phyloP scores from a whole-genome alignment of 2,888 invertebrate species.

The Ganaspis brasiliensis region DNA sequence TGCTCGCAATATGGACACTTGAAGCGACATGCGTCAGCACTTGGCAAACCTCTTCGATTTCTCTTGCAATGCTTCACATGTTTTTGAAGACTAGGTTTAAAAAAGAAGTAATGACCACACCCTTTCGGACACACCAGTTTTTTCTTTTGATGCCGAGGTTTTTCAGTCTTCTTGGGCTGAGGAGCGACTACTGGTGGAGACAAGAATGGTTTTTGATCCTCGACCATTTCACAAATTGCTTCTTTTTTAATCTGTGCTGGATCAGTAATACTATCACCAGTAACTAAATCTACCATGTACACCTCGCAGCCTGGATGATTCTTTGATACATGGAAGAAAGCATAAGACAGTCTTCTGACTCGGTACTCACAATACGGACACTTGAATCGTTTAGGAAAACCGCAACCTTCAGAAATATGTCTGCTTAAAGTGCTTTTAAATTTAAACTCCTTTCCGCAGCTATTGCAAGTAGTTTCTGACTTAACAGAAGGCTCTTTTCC shows the following conservation, averaged over 20 bases:
- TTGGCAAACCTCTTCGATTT: not conserved
- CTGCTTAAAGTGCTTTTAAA: not conserved
- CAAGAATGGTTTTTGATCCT: not conserved
- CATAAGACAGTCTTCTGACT: slow-evolving; percentile 22
- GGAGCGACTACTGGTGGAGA: not conserved
- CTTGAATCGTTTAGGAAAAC: slow-evolving; percentile 76
- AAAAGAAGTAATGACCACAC: slow-evolving; percentile 30
- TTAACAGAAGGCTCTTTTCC: not conserved
- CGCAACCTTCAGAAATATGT: slow-evolving; percentile 75
- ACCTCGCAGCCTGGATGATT: slow-evolving; percentile 68
- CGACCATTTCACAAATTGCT: not conserved
- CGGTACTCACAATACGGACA: slow-evolving; percentile 72
- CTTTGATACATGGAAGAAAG: slow-evolving; percentile 73
- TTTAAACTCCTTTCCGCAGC: slow-evolving; percentile 16
- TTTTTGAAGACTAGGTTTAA: slow-evolving; percentile 3
- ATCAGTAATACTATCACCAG: slow-evolving; percentile 27
- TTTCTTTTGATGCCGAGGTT: not conserved
- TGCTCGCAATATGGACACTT: slow-evolving; percentile 77
- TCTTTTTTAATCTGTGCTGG: slow-evolving; percentile 26
- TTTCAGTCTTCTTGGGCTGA: not conserved
- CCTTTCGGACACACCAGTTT: slow-evolving; percentile 13
- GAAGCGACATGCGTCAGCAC: slow-evolving; percentile 70
- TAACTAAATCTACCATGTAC: slow-evolving; percentile 59
- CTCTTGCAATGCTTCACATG: not conserved
- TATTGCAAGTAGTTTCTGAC: not conserved